Evolutionary conservation across 92 coral and sea anemone species (phyloP).

Genomic region (Bergia puertoricense): DNA sequence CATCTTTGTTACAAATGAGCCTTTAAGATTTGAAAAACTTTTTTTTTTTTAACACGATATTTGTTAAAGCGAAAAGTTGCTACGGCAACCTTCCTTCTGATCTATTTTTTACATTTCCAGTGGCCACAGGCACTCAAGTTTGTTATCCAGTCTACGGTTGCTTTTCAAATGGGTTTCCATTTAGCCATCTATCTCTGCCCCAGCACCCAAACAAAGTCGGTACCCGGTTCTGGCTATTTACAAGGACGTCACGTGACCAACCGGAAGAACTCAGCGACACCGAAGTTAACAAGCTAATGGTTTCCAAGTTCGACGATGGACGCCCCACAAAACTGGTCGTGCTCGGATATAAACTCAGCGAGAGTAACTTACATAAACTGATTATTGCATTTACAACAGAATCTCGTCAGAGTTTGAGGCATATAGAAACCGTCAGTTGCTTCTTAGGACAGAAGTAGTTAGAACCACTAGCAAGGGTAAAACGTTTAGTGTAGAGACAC

Average conservation of each 20-base stretch:
- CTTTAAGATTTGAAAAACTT: too few relatives aligned
- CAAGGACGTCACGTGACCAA: slow-evolving; percentile 10
- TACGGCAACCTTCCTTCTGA: not conserved
- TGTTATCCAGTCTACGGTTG: slow-evolving; percentile 66
- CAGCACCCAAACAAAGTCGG: slow-evolving; percentile 49
- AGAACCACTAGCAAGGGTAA: too few relatives aligned
- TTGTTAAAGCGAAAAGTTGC: not conserved
- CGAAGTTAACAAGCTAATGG: not conserved
- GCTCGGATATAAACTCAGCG: not conserved
- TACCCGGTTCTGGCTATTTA: slow-evolving; percentile 63
- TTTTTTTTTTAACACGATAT: too few relatives aligned
- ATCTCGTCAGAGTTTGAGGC: too few relatives aligned
- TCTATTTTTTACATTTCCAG: not conserved
- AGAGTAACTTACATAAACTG: not conserved
- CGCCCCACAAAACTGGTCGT: slow-evolving; percentile 1
- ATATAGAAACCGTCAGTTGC: too few relatives aligned
- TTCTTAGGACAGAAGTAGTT: too few relatives aligned
- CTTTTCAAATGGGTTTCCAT: slow-evolving; percentile 48
- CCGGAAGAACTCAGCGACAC: slow-evolving; percentile 18
- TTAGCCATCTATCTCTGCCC: slow-evolving; percentile 54
- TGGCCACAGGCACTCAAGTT: not conserved
- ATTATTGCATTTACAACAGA: too few relatives aligned
- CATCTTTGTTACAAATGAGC: too few relatives aligned
- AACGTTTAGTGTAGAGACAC: too few relatives aligned
- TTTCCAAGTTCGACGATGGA: not conserved